These are phyloP conservation scores for Catharus fuscescens DNA, from an alignment of 2,113 vertebrate species.

Conservation along the genomic window DNA sequence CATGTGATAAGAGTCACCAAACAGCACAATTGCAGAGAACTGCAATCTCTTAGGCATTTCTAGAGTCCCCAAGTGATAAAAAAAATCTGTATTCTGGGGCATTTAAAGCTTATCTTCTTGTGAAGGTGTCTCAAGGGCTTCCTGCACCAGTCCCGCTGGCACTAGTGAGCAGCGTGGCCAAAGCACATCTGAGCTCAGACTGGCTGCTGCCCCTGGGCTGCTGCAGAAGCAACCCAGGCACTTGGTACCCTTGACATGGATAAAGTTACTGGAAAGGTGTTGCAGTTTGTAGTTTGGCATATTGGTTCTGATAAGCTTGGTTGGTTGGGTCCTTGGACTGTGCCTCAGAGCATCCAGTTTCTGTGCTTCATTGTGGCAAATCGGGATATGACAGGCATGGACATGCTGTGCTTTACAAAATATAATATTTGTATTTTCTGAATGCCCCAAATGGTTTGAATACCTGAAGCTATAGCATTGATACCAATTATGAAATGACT, in stretches of 20 bases:
- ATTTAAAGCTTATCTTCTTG: neutral
- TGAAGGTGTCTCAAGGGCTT: neutral
- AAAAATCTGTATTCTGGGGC: neutral
- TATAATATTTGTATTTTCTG: neutral
- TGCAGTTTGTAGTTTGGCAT: neutral
- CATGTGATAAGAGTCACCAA: neutral
- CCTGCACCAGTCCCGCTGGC: neutral
- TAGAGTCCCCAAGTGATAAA: neutral
- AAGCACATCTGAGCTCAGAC: neutral
- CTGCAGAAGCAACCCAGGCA: neutral
- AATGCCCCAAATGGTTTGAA: neutral
- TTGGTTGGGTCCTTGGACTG: neutral
- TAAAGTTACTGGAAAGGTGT: neutral
- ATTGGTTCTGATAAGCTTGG: neutral
- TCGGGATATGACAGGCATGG: neutral
- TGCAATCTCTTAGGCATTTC: neutral
- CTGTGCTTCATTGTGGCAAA: constrained; percentile 35
- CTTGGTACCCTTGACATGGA: neutral
- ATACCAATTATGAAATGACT: neutral
- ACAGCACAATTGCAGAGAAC: neutral
- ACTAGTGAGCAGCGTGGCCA: accelerated
- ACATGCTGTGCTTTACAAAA: neutral
- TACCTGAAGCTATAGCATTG: constrained; percentile 3
- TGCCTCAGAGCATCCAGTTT: neutral
- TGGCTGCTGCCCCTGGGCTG: neutral